Conservation (phyloP, 2,113 vertebrate genomes). For the Puffinus mauretanicus region DNA sequence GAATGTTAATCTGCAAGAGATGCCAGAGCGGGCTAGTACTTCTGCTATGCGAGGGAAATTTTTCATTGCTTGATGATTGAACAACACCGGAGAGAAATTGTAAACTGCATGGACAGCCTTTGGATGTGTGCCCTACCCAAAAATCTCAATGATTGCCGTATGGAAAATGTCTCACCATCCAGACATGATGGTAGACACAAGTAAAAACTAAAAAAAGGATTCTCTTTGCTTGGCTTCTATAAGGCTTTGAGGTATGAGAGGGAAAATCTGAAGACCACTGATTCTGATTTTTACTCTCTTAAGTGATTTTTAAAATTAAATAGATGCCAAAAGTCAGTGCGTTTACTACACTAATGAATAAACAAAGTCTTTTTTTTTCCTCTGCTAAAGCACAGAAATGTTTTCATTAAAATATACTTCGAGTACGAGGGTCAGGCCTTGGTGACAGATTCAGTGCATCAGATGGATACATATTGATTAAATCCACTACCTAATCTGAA, state of each 20-base stretch:
- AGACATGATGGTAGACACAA: background rate
- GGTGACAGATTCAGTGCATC: background rate
- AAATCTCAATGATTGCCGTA: background rate
- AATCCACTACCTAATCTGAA: background rate
- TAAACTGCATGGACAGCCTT: background rate
- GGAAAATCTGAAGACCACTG: background rate
- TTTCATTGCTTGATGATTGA: background rate
- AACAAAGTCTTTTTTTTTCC: background rate
- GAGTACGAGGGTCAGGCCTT: background rate
- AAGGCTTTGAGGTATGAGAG: background rate
- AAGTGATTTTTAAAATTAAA: background rate
- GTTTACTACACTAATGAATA: background rate
- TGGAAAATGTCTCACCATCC: background rate
- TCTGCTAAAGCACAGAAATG: rapidly evolving
- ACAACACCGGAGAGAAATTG: background rate
- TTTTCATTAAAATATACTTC: background rate
- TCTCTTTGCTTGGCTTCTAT: background rate
- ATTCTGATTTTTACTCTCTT: background rate
- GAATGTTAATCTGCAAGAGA: background rate
- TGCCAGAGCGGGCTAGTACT: background rate
- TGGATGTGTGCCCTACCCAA: background rate
- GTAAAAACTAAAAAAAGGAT: background rate
- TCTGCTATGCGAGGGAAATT: background rate
- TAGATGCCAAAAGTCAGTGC: background rate
- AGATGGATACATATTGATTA: background rate